A percentile compares a stretch with the other conserved stretches of the same genome.
phyloP scores from a whole-genome alignment of 1,140 invertebrate genomes.

The Thaumatotibia leucotreta region DNA sequence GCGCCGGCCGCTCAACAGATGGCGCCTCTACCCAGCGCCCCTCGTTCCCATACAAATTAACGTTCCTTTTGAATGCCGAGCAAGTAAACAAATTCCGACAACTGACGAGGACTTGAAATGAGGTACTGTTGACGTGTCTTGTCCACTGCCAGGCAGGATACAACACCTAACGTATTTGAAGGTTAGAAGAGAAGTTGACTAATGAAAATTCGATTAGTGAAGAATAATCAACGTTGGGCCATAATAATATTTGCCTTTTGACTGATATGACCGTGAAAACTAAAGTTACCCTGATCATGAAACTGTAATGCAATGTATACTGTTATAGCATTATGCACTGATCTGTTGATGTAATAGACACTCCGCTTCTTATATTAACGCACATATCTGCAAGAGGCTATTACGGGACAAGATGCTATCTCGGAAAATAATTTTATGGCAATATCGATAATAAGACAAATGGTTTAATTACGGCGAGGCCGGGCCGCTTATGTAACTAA shows the following conservation, averaged over 20 bases:
- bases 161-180: no score
- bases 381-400: not conserved
- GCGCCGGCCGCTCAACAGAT: constrained; percentile 51
- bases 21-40: constrained; percentile 33
- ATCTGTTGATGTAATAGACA: no score
- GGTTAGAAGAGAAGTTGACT: no score
- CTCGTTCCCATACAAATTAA: constrained; percentile 4
- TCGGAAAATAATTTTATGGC: constrained; percentile 25
- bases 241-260: no score
- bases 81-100: constrained; percentile 1
- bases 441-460: constrained; percentile 40
- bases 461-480: constrained; percentile 52
- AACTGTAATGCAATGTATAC: no score
- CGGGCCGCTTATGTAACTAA: constrained; percentile 64
- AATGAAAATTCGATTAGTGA: no score
- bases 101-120: not conserved
- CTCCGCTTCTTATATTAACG: no score
- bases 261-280: no score
- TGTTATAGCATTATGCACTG: no score
- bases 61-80: not conserved
- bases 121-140: not conserved
- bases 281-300: no score
- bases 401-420: not conserved
- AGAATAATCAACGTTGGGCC: no score
- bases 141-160: not conserved